These are phyloP conservation scores for Zaprionus tsacasi DNA, from an alignment of 1,140 invertebrate species.

Conservation along the genomic window DNA sequence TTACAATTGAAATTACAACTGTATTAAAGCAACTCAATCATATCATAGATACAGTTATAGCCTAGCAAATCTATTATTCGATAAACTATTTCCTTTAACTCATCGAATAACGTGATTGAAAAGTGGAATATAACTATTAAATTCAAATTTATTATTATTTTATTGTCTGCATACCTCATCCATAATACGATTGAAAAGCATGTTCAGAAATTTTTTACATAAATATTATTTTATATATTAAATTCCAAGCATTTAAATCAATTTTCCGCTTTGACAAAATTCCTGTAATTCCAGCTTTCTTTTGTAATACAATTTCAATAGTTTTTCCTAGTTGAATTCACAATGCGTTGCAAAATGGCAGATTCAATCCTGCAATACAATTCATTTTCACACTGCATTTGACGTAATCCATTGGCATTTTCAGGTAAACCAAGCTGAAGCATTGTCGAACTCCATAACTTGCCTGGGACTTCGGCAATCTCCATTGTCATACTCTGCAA, in stretches of 20 bases:
- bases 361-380: constrained; percentile 3
- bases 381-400: constrained; percentile 25
- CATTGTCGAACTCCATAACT: not conserved
- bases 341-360: not conserved
- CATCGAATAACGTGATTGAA: no score
- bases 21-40: no score
- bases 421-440: not conserved
- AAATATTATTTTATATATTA: not conserved
- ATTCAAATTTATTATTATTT: no score
- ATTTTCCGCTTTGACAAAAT: not conserved
- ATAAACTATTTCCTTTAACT: no score
- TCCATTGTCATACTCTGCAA: not conserved
- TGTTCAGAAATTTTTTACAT: not conserved
- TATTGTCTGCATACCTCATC: not conserved
- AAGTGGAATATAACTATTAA: no score
- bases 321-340: not conserved
- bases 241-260: not conserved
- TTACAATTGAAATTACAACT: no score
- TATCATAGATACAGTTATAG: no score
- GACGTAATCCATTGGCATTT: constrained; percentile 38
- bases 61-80: no score
- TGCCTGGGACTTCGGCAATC: not conserved
- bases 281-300: not conserved
- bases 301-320: not conserved
- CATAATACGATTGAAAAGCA: not conserved